Base-by-base conservation (phyloP, 2,797 vertebrate species). In the Lepidocolaptes lacrymiger region DNA sequence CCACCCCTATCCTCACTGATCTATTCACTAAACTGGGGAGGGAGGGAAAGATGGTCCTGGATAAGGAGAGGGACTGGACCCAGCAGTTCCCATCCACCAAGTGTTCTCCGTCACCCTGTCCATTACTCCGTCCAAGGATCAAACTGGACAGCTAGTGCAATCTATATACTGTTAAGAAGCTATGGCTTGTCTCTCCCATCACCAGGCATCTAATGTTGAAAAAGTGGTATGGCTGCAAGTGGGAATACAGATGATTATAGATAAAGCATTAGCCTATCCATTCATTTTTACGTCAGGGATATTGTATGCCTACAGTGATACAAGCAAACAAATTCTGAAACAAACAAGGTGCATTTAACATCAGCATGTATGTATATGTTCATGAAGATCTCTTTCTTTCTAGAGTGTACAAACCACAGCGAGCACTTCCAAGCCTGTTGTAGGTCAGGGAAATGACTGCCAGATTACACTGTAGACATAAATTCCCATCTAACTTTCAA, bases 1-100 rank as follows among this genome's bases (percentile, higher is more conserved):
- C 4, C 22, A 26, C 3, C 1, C 10, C 15, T 1, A 0, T 3
- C 14, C 3, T 12, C 0, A 0, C 8, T 2, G 17, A 46, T 30
- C 26, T 41, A 19, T 21, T 85, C 18, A 5, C 8, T 14, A 14
- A 51, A 14, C n/a, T 36, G 12, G 21, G 6, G 34, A 28, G 12
- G 8, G 32, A 59, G 28, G 54, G 37, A 54, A 59, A 52, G 41
- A 34, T 2, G 3, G n/a, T 6, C 14, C n/a, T 52, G 28, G 24
- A 7, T 18, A 66, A 85, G 5, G 12, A 54, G 37, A 51, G 34
- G 16, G 52, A 63, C 26, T 10, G 12, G 48, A 36, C 10, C 3
- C 0, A 2, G 14, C 30, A 6, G 14, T 19, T 82, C 3, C 32
- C 11, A 9, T 7, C 12, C 2, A 1, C 39, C 16, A 18, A 62